These are phyloP conservation scores for Seira ritae DNA, from an alignment of 2,888 invertebrate genomes.

Conservation along the genomic window DNA sequence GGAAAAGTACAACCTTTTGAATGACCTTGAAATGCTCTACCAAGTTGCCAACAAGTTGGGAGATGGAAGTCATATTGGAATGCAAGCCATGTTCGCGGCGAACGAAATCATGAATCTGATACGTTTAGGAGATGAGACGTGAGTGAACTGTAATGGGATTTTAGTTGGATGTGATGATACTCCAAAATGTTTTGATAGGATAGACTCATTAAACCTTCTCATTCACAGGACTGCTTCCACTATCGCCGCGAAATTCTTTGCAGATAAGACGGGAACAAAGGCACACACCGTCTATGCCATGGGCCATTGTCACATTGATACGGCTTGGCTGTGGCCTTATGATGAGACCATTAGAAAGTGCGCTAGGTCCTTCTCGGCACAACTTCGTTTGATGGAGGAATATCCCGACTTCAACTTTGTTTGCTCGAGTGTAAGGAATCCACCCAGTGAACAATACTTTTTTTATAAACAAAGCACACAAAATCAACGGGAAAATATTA, in stretches of 20 bases:
- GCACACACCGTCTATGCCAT: conserved; percentile 77
- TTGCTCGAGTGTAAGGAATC: conserved; percentile 76
- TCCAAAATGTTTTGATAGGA: too few species aligned
- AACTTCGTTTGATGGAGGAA: conserved; percentile 76
- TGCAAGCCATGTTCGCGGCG: conserved; percentile 77
- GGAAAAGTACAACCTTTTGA: conserved; percentile 75
- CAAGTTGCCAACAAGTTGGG: conserved; percentile 76
- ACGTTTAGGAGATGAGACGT: conserved; percentile 60
- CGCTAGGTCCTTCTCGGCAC: conserved; percentile 77
- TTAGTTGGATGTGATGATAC: not conserved
- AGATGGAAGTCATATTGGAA: conserved; percentile 75
- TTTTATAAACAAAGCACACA: too few species aligned
- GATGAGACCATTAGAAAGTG: conserved; percentile 78
- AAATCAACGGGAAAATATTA: too few species aligned
- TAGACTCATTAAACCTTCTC: too few species aligned
- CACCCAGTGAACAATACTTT: not conserved
- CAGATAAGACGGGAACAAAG: conserved; percentile 76
- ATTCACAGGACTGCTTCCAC: conserved; percentile 74
- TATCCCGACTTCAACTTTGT: conserved; percentile 77
- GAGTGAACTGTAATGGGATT: not conserved
- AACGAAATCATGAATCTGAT: conserved; percentile 77
- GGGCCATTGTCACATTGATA: conserved; percentile 78
- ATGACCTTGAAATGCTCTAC: conserved; percentile 76
- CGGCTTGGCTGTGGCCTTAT: conserved; percentile 79
- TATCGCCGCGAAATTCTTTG: conserved; percentile 74